These are phyloP conservation scores for Morus bassanus DNA, from an alignment of 2,797 vertebrate species.

Conservation along the genomic window DNA sequence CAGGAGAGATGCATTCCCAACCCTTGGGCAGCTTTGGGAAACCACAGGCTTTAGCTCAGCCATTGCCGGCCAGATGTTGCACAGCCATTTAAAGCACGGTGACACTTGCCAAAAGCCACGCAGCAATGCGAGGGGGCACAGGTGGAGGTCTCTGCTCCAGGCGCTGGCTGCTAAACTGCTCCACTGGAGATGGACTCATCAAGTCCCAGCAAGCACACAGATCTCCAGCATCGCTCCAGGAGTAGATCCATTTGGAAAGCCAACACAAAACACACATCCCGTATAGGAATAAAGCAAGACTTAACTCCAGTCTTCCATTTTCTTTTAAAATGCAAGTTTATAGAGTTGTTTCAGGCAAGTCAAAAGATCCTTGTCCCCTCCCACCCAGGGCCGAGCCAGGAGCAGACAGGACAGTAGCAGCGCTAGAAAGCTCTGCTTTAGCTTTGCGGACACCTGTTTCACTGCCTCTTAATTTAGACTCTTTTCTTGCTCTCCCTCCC, in stretches of 20 bases:
- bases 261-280: background rate
- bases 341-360: background rate
- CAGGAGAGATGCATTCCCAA: fast-evolving
- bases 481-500: background rate
- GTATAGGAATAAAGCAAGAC: background rate
- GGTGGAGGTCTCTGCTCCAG: background rate
- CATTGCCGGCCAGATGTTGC: background rate
- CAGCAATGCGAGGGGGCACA: background rate
- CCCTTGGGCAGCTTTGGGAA: background rate
- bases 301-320: background rate
- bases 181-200: background rate
- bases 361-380: background rate
- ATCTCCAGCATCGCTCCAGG: background rate
- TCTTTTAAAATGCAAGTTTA: background rate
- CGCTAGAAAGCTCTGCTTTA: background rate
- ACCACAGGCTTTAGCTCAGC: background rate
- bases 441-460: background rate
- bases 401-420: background rate
- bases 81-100: background rate
- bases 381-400: background rate
- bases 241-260: background rate
- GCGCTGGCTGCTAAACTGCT: background rate
- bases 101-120: background rate
- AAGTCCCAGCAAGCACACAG: background rate
- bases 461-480: background rate